Evolutionary conservation across 2,113 vertebrate species (phyloP).

Genomic region (Pseudopodoces humilis): DNA sequence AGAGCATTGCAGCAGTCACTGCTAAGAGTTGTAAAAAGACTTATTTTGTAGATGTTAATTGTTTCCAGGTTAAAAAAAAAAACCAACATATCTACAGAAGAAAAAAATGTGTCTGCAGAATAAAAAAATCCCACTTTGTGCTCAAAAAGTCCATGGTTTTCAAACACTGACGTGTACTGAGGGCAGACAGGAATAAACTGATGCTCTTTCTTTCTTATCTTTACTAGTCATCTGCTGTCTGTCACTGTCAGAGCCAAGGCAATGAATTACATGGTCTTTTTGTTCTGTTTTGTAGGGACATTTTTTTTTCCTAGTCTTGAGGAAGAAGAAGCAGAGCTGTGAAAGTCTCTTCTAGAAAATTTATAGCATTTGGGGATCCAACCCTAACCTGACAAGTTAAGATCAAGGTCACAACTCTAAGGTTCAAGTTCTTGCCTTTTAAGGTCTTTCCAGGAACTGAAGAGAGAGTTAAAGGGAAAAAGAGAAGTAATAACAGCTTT

Average conservation of each 20-base stretch:
- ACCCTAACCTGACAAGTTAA: not conserved
- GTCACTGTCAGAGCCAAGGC: not conserved
- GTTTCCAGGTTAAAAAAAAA: not conserved
- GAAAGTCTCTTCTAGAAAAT: not conserved
- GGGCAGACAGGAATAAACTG: not conserved
- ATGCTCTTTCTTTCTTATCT: not conserved
- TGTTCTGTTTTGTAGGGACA: not conserved
- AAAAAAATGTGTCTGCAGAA: not conserved
- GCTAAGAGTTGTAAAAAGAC: not conserved
- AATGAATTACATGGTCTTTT: not conserved
- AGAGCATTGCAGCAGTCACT: not conserved
- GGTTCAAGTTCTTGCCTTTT: not conserved
- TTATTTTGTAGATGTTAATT: not conserved
- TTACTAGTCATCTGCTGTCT: not conserved
- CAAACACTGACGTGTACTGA: not conserved
- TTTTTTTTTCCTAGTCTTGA: not conserved
- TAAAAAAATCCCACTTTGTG: not conserved
- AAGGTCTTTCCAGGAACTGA: not conserved
- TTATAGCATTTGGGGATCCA: not conserved
- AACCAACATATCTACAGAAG: not conserved
- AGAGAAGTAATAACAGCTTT: not conserved
- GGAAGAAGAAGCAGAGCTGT: not conserved
- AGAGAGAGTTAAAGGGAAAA: not conserved
- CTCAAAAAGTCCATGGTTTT: not conserved
- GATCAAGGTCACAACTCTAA: not conserved